phyloP scores from a whole-genome alignment of 2,797 vertebrate genomes.

The Arnoldichthys spilopterus region DNA sequence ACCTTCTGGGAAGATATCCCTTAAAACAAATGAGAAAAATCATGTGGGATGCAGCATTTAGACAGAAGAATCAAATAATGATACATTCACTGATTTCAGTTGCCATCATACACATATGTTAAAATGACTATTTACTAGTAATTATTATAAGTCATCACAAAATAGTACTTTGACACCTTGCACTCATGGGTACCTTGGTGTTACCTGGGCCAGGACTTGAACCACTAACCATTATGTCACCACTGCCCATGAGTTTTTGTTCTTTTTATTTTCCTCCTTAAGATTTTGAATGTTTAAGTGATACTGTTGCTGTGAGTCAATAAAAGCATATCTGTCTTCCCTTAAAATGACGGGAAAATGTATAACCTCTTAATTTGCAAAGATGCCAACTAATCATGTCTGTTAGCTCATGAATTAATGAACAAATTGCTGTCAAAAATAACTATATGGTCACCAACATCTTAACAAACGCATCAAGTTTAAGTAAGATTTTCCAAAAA shows the following conservation, averaged over 20 bases:
- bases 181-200: too few relatives aligned
- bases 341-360: background rate
- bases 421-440: background rate
- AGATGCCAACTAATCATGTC: background rate
- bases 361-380: background rate
- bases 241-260: too few relatives aligned
- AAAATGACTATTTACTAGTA: too few relatives aligned
- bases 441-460: background rate
- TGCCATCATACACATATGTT: background rate
- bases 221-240: too few relatives aligned
- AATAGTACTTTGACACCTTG: too few relatives aligned
- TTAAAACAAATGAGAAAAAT: constrained; percentile 46
- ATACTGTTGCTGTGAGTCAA: too few relatives aligned
- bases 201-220: too few relatives aligned
- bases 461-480: background rate
- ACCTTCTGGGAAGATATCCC: constrained; percentile 84
- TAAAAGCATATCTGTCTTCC: background rate
- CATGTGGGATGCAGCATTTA: background rate
- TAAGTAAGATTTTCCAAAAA: background rate
- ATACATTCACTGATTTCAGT: background rate
- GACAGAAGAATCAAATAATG: background rate
- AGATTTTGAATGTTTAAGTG: too few relatives aligned
- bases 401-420: background rate
- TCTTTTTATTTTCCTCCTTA: too few relatives aligned
- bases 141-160: too few relatives aligned